These are phyloP conservation scores for Trichonephila clavata DNA, from an alignment of 1,140 invertebrate species.

Conservation along the genomic window DNA sequence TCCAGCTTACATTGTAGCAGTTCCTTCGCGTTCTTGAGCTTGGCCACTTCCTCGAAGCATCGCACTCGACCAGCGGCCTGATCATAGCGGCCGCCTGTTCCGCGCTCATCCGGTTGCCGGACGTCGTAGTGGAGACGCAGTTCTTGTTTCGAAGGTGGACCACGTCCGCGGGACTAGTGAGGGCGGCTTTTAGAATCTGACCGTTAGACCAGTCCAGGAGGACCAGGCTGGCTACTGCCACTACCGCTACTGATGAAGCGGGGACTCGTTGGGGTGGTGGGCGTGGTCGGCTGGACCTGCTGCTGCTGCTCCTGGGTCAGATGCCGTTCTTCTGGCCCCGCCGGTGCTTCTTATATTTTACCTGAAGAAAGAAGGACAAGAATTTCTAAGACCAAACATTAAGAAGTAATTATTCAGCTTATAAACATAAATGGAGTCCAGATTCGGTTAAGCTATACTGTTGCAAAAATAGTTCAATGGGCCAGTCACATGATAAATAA, in stretches of 20 bases:
- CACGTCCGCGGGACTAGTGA: constrained; percentile 94
- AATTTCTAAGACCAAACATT: no score
- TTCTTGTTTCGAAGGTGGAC: constrained; percentile 91
- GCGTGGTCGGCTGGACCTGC: neutral
- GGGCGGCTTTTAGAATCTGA: constrained; percentile 94
- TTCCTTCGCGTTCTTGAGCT: constrained; percentile 82
- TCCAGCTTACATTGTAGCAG: constrained; percentile 69
- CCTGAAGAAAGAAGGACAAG: constrained; percentile 82
- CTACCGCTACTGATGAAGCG: constrained; percentile 7
- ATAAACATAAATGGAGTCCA: no score
- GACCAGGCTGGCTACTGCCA: neutral
- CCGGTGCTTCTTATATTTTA: constrained; percentile 99
- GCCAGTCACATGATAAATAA: no score
- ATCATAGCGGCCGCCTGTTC: constrained; percentile 73
- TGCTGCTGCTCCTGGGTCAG: constrained; percentile 72
- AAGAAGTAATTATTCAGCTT: no score
- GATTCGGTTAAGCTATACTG: no score
- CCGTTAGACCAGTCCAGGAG: constrained; percentile 82
- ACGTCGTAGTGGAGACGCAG: constrained; percentile 80
- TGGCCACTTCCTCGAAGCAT: constrained; percentile 97
- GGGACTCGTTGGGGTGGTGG: constrained; percentile 21
- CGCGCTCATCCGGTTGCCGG: constrained; percentile 80
- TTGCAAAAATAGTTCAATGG: no score
- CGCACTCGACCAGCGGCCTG: constrained; percentile 90
- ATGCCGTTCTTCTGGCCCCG: constrained; percentile 84